Base-by-base conservation (phyloP, 1,140 invertebrate species). In the Nylanderia fulva region DNA sequence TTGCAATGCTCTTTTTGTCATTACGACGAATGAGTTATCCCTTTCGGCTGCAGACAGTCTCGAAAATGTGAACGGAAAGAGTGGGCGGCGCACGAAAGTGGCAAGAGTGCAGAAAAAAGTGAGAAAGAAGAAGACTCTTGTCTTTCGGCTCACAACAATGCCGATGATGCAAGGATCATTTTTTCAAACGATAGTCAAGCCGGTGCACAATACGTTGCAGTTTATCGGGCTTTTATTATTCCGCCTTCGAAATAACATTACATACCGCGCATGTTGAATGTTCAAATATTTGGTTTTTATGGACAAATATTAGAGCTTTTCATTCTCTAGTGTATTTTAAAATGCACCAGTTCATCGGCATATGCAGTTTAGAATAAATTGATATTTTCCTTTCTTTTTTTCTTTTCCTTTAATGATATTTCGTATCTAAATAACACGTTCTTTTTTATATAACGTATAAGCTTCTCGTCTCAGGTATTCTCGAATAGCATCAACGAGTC, bases 181-280 rank as follows among this genome's bases (percentile, higher is more conserved):
- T 68, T 72, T 66, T 82, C 58, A 85, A 85, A 79, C 63, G 84
- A 85, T 84, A 64, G 71, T 86, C 77, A 71, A 88, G 71, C 84
- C 52, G 68, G 82, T 61, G 42, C 69, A 85, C 89, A 89, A 91
- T 89, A 56, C 63, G 64, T 66, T 61, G 86, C 87, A 84, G 83
- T 90, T 90, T 91, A 92, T 90, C 88, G 87, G 64, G 76, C 89
- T 92, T 92, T 90, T 91, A 91, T 91, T 86, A 92, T 92, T 91
- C 80, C 77, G 58, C 61, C 85, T 75, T 77, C 86, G 86, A 90
- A 91, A 83, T 89, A 91, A 88, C 80, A 29, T 54, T 71, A 84
- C 83, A 76, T 74, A 66, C 48, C 69, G 45, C 27, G 58, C 18
- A 58, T 45, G 72, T 72, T 52, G 77, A 64, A 68, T 52, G 56